phyloP scores from a whole-genome alignment of 2,888 invertebrate species.

The Diarsia mendica region DNA sequence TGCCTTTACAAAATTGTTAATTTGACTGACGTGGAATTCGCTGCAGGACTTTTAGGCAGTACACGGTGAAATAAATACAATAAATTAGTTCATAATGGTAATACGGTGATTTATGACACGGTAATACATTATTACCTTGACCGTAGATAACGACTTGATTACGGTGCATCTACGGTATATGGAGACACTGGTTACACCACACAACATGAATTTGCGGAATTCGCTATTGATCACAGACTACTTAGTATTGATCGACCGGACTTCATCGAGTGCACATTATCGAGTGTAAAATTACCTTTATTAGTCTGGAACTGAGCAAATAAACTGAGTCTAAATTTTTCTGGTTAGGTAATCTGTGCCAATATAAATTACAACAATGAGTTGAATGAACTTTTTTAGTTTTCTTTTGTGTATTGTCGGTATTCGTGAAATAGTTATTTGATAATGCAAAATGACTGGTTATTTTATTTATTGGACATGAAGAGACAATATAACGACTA shows the following conservation, averaged over 20 bases:
- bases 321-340: not conserved
- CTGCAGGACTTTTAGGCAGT: too few species aligned
- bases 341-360: conserved; percentile 15
- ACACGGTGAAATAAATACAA: too few species aligned
- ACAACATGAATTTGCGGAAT: not conserved
- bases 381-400: conserved; percentile 64
- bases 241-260: too few species aligned
- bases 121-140: too few species aligned
- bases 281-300: not conserved
- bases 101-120: too few species aligned
- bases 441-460: conserved; percentile 38
- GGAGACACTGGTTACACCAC: too few species aligned
- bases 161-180: too few species aligned
- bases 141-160: too few species aligned
- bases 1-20: too few species aligned
- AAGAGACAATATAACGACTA: conserved; percentile 59
- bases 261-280: not conserved
- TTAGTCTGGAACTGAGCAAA: not conserved
- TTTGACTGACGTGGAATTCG: too few species aligned
- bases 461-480: conserved; percentile 54
- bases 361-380: conserved; percentile 33
- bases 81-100: too few species aligned
- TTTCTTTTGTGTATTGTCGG: conserved; percentile 57
- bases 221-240: too few species aligned
- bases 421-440: conserved; percentile 35